Evolutionary conservation across 2,797 vertebrate genomes (phyloP), one percentile per base, ranked within the genome.

Genomic region (Molossus molossus): DNA sequence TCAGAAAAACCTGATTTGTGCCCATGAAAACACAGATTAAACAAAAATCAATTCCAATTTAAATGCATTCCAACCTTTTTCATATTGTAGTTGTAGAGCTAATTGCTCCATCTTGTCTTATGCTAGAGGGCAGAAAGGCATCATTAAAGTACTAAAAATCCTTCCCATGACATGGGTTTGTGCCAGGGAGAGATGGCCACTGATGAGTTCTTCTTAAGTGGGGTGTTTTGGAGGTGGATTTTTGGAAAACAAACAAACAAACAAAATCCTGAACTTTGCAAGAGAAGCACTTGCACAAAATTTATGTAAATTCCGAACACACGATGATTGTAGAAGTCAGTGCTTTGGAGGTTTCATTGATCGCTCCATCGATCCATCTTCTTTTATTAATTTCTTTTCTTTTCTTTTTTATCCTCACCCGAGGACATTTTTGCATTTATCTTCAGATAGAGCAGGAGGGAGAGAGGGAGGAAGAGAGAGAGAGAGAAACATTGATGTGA

Each of bases 31-130:
- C 85, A 91, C 60, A 60, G 48, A 97, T 94, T 95, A 40, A 58
- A 94, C 50, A 97, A 85, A 97, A 98, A 97, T 97, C 40, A 96
- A 64, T 98, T 97, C 90, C 83, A 90, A 95, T 92, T 97, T 88
- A 97, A 97, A 96, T 88, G 11, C 94, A 75, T 97, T 92, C 92
- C 67, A 85, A 1, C 95, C 21, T 96, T 60, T 60, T 90, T 93
- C 73, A 45, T 58, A 96, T n/a, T 94, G 37, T 23, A 96, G 79
- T 90, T 91, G 97, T 94, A 87, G 94, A 97, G 96, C 33, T 62
- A 97, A 97, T 96, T 97, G 73, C 13, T 98, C 96, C 77, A 95
- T 87, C 82, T 45, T 95, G 88, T 97, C 91, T 6, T 73, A 76
- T 72, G 82, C 80, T 40, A 4, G 80, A 93, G 95, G 94, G 93